Evolutionary conservation across 2,113 vertebrate genomes (phyloP).

Genomic region (Oreochromis spilurus): DNA sequence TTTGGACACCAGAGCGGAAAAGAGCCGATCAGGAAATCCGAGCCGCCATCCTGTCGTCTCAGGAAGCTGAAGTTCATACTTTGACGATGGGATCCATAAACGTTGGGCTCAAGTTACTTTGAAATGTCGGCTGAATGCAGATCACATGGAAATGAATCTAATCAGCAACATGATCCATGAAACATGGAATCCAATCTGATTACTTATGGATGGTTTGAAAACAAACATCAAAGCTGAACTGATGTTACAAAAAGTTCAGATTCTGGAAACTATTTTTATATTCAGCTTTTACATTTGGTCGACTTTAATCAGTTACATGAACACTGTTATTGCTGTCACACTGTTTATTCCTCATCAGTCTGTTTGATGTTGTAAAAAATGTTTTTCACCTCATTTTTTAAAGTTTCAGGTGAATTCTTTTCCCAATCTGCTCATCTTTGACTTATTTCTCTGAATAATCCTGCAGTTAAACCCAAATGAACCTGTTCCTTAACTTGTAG

Average conservation of each 20-base stretch:
- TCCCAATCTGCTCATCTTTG: neutral
- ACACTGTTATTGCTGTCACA: neutral
- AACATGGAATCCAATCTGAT: neutral
- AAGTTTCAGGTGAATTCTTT: neutral
- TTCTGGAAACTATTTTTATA: fast-evolving
- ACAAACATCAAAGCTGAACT: neutral
- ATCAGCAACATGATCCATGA: neutral
- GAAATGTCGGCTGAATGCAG: neutral
- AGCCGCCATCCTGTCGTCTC: neutral
- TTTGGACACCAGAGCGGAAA: neutral
- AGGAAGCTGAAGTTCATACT: neutral
- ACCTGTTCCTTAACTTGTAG: neutral
- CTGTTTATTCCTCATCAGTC: neutral
- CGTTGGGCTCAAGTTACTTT: neutral
- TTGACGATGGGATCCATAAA: neutral
- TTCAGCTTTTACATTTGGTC: neutral
- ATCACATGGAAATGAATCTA: neutral
- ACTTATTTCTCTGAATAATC: neutral
- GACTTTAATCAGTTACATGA: neutral
- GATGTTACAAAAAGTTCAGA: neutral
- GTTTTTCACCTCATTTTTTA: fast-evolving
- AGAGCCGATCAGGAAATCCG: neutral
- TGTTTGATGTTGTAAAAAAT: neutral
- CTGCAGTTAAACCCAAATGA: neutral
- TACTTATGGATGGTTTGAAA: fast-evolving